These are phyloP conservation scores for Lasioglossum albipes DNA, from an alignment of 1,140 invertebrate species.

Conservation along the genomic window DNA sequence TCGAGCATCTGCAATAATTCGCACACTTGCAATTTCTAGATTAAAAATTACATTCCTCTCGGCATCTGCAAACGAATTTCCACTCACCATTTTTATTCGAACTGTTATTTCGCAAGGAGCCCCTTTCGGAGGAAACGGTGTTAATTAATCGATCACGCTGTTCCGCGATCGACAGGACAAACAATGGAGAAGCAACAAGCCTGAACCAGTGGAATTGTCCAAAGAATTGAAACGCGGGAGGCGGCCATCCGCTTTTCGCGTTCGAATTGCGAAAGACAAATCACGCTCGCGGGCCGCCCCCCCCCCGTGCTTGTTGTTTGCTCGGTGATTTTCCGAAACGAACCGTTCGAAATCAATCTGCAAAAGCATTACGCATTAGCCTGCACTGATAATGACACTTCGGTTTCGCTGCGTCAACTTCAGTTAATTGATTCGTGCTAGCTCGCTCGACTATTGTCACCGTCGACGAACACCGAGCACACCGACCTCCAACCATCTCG, in stretches of 20 bases:
- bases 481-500: neutral
- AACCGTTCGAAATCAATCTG: constrained; percentile 53
- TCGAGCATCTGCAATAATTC: no score
- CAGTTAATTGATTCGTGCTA: constrained; percentile 68
- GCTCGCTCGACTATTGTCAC: constrained; percentile 55
- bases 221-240: neutral
- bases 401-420: constrained; percentile 62
- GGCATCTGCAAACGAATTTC: no score
- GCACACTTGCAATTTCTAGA: no score
- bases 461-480: constrained; percentile 23
- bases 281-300: constrained; percentile 23
- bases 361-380: constrained; percentile 58
- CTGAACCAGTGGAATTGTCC: neutral
- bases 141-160: no score
- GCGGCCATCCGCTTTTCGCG: neutral
- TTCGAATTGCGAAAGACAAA: constrained; percentile 51
- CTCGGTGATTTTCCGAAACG: constrained; percentile 56
- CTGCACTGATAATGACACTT: constrained; percentile 63
- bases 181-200: neutral
- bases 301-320: constrained; percentile 45
- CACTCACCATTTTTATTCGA: no score
- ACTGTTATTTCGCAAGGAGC: no score
- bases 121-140: no score
- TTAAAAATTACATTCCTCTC: no score
- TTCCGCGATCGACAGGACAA: no score